Percentiles rank a stretch among this genome's conserved stretches.
Evolutionary conservation across 2,113 vertebrate genomes (phyloP).

Genomic region (Silurus asotus): DNA sequence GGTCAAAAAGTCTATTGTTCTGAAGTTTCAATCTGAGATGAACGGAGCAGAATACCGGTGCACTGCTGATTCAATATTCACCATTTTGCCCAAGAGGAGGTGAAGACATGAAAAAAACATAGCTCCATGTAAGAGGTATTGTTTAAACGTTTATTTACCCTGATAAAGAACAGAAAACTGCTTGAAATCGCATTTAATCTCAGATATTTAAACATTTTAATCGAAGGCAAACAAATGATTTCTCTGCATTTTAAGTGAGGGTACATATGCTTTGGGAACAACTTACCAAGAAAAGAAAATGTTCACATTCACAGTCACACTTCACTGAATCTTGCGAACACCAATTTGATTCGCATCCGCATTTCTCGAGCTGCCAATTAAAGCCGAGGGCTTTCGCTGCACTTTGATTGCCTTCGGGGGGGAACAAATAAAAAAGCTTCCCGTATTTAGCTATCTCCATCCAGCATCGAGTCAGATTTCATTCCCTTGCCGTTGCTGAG

Average conservation of each 20-base stretch:
- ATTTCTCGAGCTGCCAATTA: constrained; percentile 2
- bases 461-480: neutral
- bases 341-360: neutral
- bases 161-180: neutral
- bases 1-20: constrained; percentile 66
- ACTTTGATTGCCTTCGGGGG: neutral
- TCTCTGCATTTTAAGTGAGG: neutral
- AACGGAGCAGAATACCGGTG: constrained; percentile 55
- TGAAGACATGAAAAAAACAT: neutral
- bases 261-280: neutral
- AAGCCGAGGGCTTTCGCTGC: neutral
- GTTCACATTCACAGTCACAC: neutral
- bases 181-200: neutral
- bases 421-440: constrained; percentile 12
- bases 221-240: neutral
- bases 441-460: neutral
- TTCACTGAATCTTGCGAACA: neutral
- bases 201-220: neutral
- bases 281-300: neutral
- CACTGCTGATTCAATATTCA: constrained; percentile 18
- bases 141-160: neutral
- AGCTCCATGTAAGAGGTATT: neutral
- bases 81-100: neutral
- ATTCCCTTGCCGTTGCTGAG: constrained; percentile 25
- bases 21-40: constrained; percentile 56